phyloP scores from a whole-genome alignment of 2,113 vertebrate genomes.

The Oncorhynchus kisutch region DNA sequence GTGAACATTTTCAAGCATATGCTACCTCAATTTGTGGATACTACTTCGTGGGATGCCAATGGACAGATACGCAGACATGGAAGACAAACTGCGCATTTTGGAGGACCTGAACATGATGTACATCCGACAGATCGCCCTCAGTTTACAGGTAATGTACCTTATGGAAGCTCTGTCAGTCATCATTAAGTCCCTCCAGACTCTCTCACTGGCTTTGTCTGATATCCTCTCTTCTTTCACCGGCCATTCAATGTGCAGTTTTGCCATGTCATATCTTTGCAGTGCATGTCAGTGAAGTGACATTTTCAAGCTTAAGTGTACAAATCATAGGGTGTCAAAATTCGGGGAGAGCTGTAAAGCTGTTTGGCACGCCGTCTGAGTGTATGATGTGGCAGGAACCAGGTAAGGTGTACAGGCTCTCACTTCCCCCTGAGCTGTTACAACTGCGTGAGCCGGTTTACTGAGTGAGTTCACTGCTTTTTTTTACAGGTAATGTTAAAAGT shows the following conservation, averaged over 20 bases:
- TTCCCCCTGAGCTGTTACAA: not conserved
- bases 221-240: not conserved
- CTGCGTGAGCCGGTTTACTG: slow-evolving; percentile 23
- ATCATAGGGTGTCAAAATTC: not conserved
- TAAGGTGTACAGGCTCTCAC: not conserved
- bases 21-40: slow-evolving; percentile 2
- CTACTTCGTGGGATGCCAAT: slow-evolving; percentile 63
- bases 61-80: slow-evolving; percentile 79
- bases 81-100: slow-evolving; percentile 88
- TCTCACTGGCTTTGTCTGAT: not conserved
- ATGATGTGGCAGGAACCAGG: not conserved
- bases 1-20: not conserved
- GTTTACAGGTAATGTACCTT: slow-evolving; percentile 83
- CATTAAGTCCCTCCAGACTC: too few species aligned
- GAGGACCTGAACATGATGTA: slow-evolving; percentile 96
- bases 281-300: not conserved
- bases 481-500: slow-evolving; percentile 22
- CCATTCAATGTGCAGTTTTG: not conserved
- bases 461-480: slow-evolving; percentile 36
- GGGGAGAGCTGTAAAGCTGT: not conserved
- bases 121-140: slow-evolving; percentile 92
- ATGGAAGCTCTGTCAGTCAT: not conserved
- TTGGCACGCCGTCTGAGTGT: not conserved
- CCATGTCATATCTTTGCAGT: not conserved
- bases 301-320: not conserved